Base-by-base conservation (phyloP, 2,888 invertebrate genomes). In the Polyommatus icarus region DNA sequence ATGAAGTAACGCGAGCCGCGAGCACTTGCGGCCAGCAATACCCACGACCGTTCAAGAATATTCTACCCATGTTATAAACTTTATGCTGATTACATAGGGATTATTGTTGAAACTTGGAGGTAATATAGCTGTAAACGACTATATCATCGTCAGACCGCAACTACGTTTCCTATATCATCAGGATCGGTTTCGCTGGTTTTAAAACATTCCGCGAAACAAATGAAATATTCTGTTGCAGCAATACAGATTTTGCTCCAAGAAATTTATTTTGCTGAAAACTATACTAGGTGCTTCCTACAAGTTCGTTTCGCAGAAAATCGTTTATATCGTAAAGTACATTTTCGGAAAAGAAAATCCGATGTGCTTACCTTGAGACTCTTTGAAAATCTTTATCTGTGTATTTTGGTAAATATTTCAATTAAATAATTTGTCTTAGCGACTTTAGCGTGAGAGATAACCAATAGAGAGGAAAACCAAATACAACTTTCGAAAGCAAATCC, bases 1-100 rank as follows among this genome's bases (percentile, higher is more conserved):
- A 78, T 54, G 81, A 84, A 83, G 90, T 88, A 90, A 91, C 83
- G 79, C 82, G 90, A 91, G 87, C 86, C 83, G 84, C 81, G 83
- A 80, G 83, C 85, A 87, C 84, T 88, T 89, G 67, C 18, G 67
- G 67, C 29, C 15, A 15, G 29, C 67, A 32, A 29, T 67, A 67
- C 29, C 7, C 20, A 59, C 59, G 20, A 7, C 59, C 7, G 8
- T 59, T 20, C n/a, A 20, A 20, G 2, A 10, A 46, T 59, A 59
- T 59, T 59, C 8, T 20, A 20, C 20, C 59, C 5, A 15, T 20
- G 2, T 1, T 59, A 59, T 59, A 59, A 20, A 8, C 59, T 59
- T 59, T 59, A 59, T 59, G n/a, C 20, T 18, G 5, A n/a, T 20
- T 0, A 20, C 59, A 59, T 59, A 59, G 8, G 59, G 20, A 59